Evolutionary conservation across 1,140 invertebrate species (phyloP).

Genomic region (Amyelois transitella): DNA sequence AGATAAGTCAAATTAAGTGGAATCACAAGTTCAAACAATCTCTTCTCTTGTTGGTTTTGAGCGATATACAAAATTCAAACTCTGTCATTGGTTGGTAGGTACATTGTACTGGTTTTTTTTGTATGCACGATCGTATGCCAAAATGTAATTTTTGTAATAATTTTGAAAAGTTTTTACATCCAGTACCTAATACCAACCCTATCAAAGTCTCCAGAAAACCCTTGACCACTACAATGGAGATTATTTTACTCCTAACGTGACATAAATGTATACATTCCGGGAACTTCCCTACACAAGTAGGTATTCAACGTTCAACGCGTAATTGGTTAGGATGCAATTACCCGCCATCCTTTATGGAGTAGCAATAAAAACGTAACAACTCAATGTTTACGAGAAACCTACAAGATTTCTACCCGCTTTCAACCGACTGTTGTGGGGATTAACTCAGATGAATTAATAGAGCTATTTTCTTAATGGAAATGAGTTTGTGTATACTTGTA

Average conservation of each 20-base stretch:
- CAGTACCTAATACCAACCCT: no score
- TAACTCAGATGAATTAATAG: neutral
- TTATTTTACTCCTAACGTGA: neutral
- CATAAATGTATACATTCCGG: neutral
- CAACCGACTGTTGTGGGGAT: neutral
- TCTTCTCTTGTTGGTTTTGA: no score
- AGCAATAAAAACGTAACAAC: constrained; percentile 19
- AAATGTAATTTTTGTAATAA: no score
- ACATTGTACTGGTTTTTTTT: no score
- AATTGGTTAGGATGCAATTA: constrained; percentile 22
- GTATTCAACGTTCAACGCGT: neutral
- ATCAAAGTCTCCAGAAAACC: no score
- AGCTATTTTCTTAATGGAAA: neutral
- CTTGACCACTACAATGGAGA: neutral
- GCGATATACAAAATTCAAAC: no score
- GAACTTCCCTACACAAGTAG: neutral
- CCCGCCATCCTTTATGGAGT: constrained; percentile 14
- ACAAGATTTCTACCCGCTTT: neutral
- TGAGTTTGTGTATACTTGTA: neutral
- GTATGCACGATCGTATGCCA: no score
- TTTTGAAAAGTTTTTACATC: no score
- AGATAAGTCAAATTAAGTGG: no score
- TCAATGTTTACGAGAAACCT: neutral
- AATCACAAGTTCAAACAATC: no score
- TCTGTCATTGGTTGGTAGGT: no score